These are phyloP conservation scores for Etia nguti DNA, from an alignment of 2,113 vertebrate genomes.

Conservation along the genomic window DNA sequence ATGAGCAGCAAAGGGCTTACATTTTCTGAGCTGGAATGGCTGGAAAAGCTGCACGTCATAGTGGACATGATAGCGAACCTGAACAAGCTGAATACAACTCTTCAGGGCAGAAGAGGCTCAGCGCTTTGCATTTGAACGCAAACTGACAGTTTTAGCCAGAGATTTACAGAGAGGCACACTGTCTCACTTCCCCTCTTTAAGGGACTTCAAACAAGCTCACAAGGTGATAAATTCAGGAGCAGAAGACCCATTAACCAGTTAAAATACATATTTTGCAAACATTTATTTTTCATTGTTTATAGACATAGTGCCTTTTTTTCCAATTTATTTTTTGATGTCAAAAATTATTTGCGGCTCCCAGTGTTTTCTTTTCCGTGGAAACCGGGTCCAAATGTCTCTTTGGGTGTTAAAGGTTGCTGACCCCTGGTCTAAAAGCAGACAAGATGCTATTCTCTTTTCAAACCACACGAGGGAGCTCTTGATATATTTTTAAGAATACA, in stretches of 20 bases:
- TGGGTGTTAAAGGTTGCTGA: fast-evolving
- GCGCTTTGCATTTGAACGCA: too few relatives aligned
- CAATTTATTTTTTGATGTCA: neutral
- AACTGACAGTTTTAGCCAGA: too few relatives aligned
- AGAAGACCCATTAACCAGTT: too few relatives aligned
- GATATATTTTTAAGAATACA: neutral
- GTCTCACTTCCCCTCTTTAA: too few relatives aligned
- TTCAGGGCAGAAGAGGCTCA: neutral
- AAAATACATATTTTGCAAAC: too few relatives aligned
- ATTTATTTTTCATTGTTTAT: too few relatives aligned
- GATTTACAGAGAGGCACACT: too few relatives aligned
- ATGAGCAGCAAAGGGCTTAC: too few relatives aligned
- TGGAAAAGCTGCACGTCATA: neutral
- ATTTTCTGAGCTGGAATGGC: neutral
- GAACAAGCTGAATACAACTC: neutral
- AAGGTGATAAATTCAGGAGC: too few relatives aligned
- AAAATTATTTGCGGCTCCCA: neutral
- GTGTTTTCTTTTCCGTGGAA: neutral
- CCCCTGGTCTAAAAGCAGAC: neutral
- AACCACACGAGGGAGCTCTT: neutral
- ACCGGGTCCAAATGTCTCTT: neutral
- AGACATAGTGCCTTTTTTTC: too few relatives aligned
- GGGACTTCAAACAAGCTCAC: too few relatives aligned
- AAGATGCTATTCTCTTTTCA: fast-evolving
- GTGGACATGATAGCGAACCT: neutral